A percentile compares a stretch with the other conserved stretches of the same genome.
Evolutionary conservation across 2,888 invertebrate species (phyloP).

Genomic region (Bruchidius siliquastri): DNA sequence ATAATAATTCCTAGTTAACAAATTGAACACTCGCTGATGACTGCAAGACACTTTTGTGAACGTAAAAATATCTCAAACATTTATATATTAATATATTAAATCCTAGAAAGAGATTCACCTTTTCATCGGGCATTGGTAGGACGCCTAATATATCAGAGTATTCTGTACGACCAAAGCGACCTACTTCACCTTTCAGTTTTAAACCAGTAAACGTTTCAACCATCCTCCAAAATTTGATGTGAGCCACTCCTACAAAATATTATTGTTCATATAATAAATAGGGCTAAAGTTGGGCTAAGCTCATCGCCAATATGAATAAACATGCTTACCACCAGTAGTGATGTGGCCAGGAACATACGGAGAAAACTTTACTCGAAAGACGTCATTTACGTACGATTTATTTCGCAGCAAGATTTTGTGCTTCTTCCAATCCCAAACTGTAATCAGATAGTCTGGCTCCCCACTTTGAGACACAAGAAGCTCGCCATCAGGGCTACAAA

Average conservation of each 20-base stretch:
- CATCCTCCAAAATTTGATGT: conserved; percentile 93
- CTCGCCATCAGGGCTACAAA: conserved; percentile 70
- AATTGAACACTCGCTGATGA: too few species aligned
- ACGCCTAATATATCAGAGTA: conserved; percentile 84
- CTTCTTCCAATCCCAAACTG: conserved; percentile 83
- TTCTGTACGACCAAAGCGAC: conserved; percentile 88
- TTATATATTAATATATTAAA: too few species aligned
- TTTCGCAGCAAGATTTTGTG: conserved; percentile 71
- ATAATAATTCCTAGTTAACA: too few species aligned
- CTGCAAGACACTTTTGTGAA: too few species aligned
- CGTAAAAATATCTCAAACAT: too few species aligned
- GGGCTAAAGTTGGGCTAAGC: too few species aligned
- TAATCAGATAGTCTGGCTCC: conserved; percentile 81
- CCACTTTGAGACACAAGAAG: conserved; percentile 78
- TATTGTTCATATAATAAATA: too few species aligned
- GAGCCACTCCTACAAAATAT: conserved; percentile 56
- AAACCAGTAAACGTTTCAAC: conserved; percentile 84
- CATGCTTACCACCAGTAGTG: conserved; percentile 63
- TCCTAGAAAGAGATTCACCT: conserved; percentile 52
- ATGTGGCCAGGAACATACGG: conserved; percentile 73
- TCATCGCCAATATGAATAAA: too few species aligned
- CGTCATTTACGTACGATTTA: conserved; percentile 79
- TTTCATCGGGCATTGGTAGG: conserved; percentile 83
- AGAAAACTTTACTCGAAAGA: conserved; percentile 76
- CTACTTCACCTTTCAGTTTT: conserved; percentile 82